Conservation (phyloP, 2,797 vertebrate species). For the Petrocephalus sullivani region DNA sequence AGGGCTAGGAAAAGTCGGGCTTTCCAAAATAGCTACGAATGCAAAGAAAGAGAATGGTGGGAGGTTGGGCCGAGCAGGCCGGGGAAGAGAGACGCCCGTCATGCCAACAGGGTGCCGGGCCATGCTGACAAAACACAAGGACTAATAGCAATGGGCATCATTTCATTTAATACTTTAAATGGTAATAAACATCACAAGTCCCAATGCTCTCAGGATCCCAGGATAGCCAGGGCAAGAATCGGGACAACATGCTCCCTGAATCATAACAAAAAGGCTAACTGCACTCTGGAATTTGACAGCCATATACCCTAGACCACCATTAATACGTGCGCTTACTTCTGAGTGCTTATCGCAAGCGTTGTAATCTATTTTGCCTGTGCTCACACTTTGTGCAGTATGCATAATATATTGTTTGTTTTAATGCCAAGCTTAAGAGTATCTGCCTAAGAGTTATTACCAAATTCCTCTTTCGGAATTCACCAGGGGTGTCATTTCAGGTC, state of each 20-base stretch:
- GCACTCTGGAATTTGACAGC: not conserved
- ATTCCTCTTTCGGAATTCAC: not conserved
- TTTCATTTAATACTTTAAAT: not conserved
- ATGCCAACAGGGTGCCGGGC: not conserved
- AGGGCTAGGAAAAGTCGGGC: constrained; percentile 46
- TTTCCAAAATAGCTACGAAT: constrained; percentile 56
- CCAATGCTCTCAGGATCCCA: not conserved
- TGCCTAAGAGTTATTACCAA: not conserved
- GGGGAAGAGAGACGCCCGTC: not conserved
- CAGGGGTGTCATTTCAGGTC: no score
- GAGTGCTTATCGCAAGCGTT: not conserved
- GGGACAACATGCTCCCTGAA: not conserved
- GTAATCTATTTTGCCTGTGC: not conserved
- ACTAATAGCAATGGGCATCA: not conserved
- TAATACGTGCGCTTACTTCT: not conserved
- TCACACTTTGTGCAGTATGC: not conserved
- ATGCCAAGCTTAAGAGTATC: not conserved
- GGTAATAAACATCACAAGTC: not conserved
- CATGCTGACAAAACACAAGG: not conserved
- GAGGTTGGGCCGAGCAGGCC: not conserved
- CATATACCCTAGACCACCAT: not conserved
- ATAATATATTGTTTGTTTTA: not conserved
- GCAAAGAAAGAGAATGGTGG: not conserved
- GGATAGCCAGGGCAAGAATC: not conserved
- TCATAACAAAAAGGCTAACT: not conserved